These are phyloP conservation scores for Listrodromus nycthemerus DNA, from an alignment of 2,888 invertebrate genomes.

Conservation along the genomic window DNA sequence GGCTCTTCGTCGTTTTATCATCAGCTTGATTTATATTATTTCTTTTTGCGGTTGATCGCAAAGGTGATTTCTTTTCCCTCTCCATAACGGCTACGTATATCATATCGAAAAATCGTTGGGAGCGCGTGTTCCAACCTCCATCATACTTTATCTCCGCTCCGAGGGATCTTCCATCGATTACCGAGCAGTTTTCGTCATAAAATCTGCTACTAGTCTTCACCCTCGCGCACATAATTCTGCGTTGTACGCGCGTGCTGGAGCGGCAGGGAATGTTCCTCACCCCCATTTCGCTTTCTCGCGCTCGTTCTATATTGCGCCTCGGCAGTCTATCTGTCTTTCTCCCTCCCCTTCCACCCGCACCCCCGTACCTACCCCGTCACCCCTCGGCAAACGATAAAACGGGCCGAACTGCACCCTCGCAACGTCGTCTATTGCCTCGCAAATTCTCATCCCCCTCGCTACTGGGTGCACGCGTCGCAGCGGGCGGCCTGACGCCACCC, in stretches of 20 bases:
- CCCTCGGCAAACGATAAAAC: slow-evolving; percentile 51
- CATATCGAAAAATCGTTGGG: slow-evolving; percentile 53
- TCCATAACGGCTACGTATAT: slow-evolving; percentile 17
- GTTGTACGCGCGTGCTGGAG: slow-evolving; percentile 57
- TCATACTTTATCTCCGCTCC: slow-evolving; percentile 61
- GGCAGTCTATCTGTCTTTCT: slow-evolving; percentile 16
- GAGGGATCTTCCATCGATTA: slow-evolving; percentile 64
- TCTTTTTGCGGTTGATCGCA: slow-evolving; percentile 24
- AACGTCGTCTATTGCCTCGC: slow-evolving; percentile 61
- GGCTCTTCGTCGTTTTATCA: slow-evolving; percentile 5
- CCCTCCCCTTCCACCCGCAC: slow-evolving; percentile 9
- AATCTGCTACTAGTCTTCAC: slow-evolving; percentile 70
- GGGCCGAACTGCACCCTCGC: slow-evolving; percentile 49
- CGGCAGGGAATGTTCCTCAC: slow-evolving; percentile 46
- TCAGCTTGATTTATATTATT: slow-evolving; percentile 42
- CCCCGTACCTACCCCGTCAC: not conserved
- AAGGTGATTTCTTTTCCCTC: not conserved
- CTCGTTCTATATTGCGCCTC: not conserved
- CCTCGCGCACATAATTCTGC: slow-evolving; percentile 62
- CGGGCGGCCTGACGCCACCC: slow-evolving; percentile 52
- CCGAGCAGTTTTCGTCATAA: slow-evolving; percentile 67
- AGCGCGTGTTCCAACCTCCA: slow-evolving; percentile 54
- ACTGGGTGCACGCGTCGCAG: slow-evolving; percentile 38
- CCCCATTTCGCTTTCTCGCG: slow-evolving; percentile 12
- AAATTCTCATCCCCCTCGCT: slow-evolving; percentile 60